A percentile compares a stretch with the other conserved stretches of the same genome.
Evolutionary conservation across 2,888 invertebrate genomes (phyloP).

Genomic region (Andrena marginata): DNA sequence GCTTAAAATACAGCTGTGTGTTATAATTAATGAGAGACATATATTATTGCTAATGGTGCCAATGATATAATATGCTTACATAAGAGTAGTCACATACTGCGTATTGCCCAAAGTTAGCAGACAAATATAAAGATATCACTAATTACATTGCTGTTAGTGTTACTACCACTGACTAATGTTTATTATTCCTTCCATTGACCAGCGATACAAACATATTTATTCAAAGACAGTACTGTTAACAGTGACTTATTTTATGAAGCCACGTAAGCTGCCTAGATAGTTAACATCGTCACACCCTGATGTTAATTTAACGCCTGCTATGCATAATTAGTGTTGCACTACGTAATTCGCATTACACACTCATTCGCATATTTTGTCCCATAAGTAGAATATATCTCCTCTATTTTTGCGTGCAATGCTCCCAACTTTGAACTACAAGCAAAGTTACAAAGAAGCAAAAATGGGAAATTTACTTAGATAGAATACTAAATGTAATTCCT

Average conservation of each 20-base stretch:
- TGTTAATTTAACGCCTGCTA: background rate
- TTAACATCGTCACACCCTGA: no score
- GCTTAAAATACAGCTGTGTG: no score
- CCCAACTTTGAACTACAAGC: background rate
- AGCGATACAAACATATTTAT: no score
- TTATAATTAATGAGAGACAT: background rate
- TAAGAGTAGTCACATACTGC: background rate
- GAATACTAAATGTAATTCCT: no score
- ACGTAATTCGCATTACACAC: background rate
- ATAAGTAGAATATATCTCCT: background rate
- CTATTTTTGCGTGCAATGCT: background rate
- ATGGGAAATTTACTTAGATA: no score
- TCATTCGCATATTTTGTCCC: background rate
- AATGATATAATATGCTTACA: slow-evolving; percentile 8
- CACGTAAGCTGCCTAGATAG: background rate
- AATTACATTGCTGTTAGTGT: no score
- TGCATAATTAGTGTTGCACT: background rate
- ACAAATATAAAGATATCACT: no score
- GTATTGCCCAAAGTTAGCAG: background rate
- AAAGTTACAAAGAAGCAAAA: no score
- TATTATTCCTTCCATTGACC: no score
- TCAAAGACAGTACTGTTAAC: no score
- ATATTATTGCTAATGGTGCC: slow-evolving; percentile 3
- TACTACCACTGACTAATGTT: no score
- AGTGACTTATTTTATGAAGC: no score